A percentile compares a stretch with the other conserved stretches of the same genome.
Evolutionary conservation across 2,797 vertebrate genomes (phyloP).

Genomic region (Cirrhinus molitorella): DNA sequence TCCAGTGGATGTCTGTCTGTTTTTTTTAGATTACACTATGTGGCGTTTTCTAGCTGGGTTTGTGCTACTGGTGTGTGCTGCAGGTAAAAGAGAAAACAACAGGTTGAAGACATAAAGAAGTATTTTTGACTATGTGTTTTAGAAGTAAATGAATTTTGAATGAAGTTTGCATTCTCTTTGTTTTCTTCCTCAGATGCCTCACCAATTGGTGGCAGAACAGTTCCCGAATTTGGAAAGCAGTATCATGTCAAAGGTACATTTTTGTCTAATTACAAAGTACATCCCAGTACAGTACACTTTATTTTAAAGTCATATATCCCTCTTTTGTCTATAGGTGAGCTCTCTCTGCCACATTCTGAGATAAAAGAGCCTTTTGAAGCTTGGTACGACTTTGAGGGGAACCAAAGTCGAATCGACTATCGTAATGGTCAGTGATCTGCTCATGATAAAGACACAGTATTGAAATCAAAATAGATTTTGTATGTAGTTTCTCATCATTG

Average conservation of each 20-base stretch:
- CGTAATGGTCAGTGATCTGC: conserved; percentile 73
- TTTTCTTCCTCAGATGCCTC: conserved; percentile 60
- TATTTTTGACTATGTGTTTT: background rate
- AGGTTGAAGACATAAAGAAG: background rate
- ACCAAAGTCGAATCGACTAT: conserved; percentile 82
- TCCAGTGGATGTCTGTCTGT: background rate
- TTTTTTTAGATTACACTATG: conserved; percentile 33
- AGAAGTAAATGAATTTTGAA: background rate
- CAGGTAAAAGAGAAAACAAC: conserved; percentile 45
- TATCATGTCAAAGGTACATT: conserved; percentile 73
- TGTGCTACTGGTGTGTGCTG: conserved; percentile 23
- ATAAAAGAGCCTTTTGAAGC: conserved; percentile 87
- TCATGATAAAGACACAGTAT: background rate
- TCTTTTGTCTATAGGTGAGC: conserved; percentile 72
- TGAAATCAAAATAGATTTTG: background rate
- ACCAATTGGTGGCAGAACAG: conserved; percentile 53
- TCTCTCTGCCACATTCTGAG: conserved; percentile 83
- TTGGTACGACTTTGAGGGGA: conserved; percentile 80
- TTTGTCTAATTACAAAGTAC: background rate
- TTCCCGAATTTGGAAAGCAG: conserved; percentile 70
- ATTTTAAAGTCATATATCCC: background rate
- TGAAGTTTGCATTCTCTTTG: no score
- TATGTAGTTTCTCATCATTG: background rate
- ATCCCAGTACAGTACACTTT: background rate
- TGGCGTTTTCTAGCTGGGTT: conserved; percentile 42